Base-by-base conservation (phyloP, 1,140 invertebrate genomes). In the Antheraea pernyi region DNA sequence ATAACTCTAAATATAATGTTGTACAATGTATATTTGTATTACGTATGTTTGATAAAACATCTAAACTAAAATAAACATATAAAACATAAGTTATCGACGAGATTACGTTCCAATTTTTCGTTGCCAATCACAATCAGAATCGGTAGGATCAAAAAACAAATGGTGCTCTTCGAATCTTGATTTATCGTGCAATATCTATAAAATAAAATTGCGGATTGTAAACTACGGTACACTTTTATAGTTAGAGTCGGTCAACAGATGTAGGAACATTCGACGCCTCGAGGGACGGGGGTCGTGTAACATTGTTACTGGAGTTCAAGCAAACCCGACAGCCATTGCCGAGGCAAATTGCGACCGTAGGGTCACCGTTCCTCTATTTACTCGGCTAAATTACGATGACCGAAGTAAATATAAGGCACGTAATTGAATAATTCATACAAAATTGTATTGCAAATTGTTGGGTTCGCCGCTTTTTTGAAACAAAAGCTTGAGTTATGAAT, bases 271-370 rank as follows among this genome's bases (percentile, higher is more conserved):
- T 83, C 77, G 48, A 72, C 59, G 84, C 84, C 85, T 80, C 81
- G 72, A 74, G 87, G 84, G 84, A 86, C 75, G 76, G 80, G 81
- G 84, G 83, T 76, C 76, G 72, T 77, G 79, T 89, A 89, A 89
- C 84, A 84, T 78, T 81, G 85, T 89, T 89, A 89, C 74, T 73
- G 77, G 82, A 89, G 82, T 87, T 89, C 81, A 82, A 79, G 76
- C 79, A 82, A 81, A 84, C 78, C 80, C 80, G 80, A 80, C 77
- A 78, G 80, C 80, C 76, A 81, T 82, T 71, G 78, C 70, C 69
- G 72, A 79, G 75, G 71, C 78, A 88, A 89, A 88, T 85, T 86
- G 80, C 85, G 84, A 85, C 82, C 84, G 80, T 86, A 87, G 79
- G 85, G 82, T 84, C 81, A 84, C 78, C 77, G 72, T 65, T 65